Percentiles rank a stretch among this genome's conserved stretches.
These are phyloP conservation scores for Pectinophora gossypiella DNA, from an alignment of 1,140 invertebrate genomes.

Conservation along the genomic window DNA sequence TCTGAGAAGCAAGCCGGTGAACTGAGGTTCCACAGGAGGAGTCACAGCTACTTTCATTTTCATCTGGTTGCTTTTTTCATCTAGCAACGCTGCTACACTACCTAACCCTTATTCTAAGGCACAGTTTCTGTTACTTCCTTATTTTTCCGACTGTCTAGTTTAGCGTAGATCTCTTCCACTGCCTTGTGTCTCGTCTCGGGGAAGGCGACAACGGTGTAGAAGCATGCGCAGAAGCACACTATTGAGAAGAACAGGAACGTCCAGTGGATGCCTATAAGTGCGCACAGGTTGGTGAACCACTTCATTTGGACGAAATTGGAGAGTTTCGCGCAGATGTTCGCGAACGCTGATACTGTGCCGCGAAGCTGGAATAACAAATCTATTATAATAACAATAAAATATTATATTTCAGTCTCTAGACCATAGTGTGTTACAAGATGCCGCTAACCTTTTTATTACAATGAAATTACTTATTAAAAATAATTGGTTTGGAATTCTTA, in stretches of 20 bases:
- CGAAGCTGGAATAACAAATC: constrained; percentile 44
- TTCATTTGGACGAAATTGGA: constrained; percentile 66
- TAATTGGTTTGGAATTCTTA: too few species aligned
- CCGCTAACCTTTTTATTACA: too few species aligned
- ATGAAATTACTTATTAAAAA: too few species aligned
- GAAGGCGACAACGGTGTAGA: constrained; percentile 50
- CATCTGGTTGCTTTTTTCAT: constrained; percentile 30
- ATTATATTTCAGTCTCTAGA: too few species aligned
- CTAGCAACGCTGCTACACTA: too few species aligned
- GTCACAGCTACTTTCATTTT: too few species aligned
- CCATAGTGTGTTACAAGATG: too few species aligned
- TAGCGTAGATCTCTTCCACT: constrained; percentile 56
- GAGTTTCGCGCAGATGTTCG: constrained; percentile 59
- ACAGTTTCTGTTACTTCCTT: neutral
- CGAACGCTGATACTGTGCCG: constrained; percentile 58
- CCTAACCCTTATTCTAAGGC: too few species aligned
- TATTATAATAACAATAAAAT: too few species aligned
- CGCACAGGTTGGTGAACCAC: constrained; percentile 53
- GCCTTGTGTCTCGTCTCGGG: constrained; percentile 58
- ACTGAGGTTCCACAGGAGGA: too few species aligned
- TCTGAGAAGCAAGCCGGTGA: too few species aligned
- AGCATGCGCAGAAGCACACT: constrained; percentile 46
- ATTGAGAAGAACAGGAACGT: constrained; percentile 57
- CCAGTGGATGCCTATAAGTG: constrained; percentile 59
- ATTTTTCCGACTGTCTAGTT: constrained; percentile 26